These are phyloP conservation scores for Thalpophila matura DNA, from an alignment of 2,888 invertebrate genomes.

Conservation along the genomic window DNA sequence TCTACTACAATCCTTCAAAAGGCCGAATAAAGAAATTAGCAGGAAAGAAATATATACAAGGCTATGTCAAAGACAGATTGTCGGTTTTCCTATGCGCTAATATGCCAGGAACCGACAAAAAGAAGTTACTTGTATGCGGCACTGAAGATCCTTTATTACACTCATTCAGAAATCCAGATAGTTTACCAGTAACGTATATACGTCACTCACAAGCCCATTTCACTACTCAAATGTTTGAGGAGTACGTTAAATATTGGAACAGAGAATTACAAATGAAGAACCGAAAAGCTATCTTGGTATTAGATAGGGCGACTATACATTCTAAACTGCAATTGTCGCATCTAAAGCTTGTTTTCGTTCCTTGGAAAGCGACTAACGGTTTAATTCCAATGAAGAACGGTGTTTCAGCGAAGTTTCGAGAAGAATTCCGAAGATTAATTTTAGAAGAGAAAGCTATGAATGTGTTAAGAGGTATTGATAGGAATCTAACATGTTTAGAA, in stretches of 20 bases:
- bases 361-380: constrained; percentile 72
- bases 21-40: constrained; percentile 71
- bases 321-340: constrained; percentile 71
- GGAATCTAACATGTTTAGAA: constrained; percentile 72
- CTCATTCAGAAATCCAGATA: constrained; percentile 68
- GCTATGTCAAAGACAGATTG: constrained; percentile 69
- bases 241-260: constrained; percentile 74
- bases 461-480: constrained; percentile 67
- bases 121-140: constrained; percentile 71
- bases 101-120: constrained; percentile 71
- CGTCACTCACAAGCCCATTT: constrained; percentile 72
- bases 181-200: constrained; percentile 72
- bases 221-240: constrained; percentile 74
- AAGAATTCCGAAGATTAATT: constrained; percentile 68
- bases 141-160: constrained; percentile 71
- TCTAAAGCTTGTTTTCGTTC: constrained; percentile 73
- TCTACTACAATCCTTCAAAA: constrained; percentile 74
- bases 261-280: constrained; percentile 63
- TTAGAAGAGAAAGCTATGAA: constrained; percentile 71
- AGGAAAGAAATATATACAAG: constrained; percentile 74
- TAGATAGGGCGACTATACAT: constrained; percentile 74
- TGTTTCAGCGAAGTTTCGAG: constrained; percentile 66
- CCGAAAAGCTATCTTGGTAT: constrained; percentile 66
- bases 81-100: constrained; percentile 73
- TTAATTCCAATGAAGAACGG: constrained; percentile 74